phyloP scores from a whole-genome alignment of 2,113 vertebrate genomes.

The Morone chrysops region DNA sequence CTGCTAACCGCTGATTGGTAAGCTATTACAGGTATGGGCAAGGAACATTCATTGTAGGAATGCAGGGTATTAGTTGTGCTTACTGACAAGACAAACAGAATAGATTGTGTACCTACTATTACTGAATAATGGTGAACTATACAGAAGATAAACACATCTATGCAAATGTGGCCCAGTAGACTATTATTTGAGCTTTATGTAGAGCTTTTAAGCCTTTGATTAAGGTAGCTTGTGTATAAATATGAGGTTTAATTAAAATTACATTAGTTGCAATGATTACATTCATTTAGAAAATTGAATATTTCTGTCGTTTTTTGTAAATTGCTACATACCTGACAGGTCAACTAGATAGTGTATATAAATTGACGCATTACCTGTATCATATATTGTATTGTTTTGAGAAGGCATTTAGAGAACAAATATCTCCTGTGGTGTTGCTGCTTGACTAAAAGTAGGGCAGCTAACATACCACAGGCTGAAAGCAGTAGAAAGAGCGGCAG shows the following conservation, averaged over 20 bases:
- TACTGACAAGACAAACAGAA: too few species aligned
- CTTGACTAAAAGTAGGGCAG: slow-evolving; percentile 70
- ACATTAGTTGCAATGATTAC: too few species aligned
- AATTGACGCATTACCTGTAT: too few species aligned
- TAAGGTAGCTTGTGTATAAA: neutral
- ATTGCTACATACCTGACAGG: too few species aligned
- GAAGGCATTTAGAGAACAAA: slow-evolving; percentile 57
- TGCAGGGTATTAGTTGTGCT: neutral
- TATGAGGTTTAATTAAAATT: too few species aligned
- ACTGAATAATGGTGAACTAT: neutral
- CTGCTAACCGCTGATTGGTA: neutral
- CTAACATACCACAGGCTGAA: slow-evolving; percentile 49
- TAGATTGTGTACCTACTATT: too few species aligned
- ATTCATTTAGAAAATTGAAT: too few species aligned
- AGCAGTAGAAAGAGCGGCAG: slow-evolving; percentile 34
- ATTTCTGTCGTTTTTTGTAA: too few species aligned
- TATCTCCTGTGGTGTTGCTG: slow-evolving; percentile 54
- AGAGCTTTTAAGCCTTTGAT: neutral
- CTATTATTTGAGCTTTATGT: neutral
- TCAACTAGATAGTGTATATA: too few species aligned
- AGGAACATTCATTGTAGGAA: neutral
- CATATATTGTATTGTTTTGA: neutral
- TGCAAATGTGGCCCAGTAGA: neutral
- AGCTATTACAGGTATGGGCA: neutral
- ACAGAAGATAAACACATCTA: neutral